A percentile compares a stretch with the other conserved stretches of the same genome.
These are phyloP conservation scores for Ophion slaviceki DNA, from an alignment of 2,888 invertebrate genomes.

Conservation along the genomic window DNA sequence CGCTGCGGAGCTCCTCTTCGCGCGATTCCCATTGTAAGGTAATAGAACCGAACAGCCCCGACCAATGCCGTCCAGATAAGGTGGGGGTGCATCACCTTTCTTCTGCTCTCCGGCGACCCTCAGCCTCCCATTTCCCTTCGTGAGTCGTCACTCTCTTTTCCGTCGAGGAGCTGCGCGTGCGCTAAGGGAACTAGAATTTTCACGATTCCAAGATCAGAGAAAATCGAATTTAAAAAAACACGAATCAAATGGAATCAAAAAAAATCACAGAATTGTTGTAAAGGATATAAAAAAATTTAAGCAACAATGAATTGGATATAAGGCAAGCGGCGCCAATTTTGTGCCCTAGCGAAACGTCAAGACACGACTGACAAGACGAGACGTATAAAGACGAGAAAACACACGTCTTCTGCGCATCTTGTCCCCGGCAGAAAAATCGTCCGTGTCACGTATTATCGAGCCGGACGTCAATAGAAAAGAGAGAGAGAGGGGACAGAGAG, in stretches of 20 bases:
- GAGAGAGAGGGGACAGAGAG: not conserved
- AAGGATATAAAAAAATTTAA: not conserved
- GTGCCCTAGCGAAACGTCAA: no score
- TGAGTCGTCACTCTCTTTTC: no score
- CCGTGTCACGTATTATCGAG: slow-evolving; percentile 19
- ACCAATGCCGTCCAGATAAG: slow-evolving; percentile 75
- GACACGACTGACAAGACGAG: not conserved
- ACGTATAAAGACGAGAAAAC: slow-evolving; percentile 24
- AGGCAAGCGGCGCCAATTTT: no score
- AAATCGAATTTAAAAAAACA: no score
- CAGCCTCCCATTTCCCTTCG: no score
- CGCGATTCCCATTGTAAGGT: slow-evolving; percentile 73
- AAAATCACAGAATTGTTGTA: no score
- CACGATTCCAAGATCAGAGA: no score
- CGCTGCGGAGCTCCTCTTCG: slow-evolving; percentile 54
- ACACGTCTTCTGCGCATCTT: slow-evolving; percentile 12
- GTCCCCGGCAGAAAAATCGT: slow-evolving; percentile 26
- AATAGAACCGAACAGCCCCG: slow-evolving; percentile 74
- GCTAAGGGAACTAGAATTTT: no score
- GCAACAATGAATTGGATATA: not conserved
- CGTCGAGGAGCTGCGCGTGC: no score
- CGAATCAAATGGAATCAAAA: no score
- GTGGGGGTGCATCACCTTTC: slow-evolving; percentile 30
- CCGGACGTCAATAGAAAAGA: slow-evolving; percentile 7
- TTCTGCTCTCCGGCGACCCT: slow-evolving; percentile 19